These are phyloP conservation scores for Dryococelus australis DNA, from an alignment of 2,888 invertebrate species.

Conservation along the genomic window DNA sequence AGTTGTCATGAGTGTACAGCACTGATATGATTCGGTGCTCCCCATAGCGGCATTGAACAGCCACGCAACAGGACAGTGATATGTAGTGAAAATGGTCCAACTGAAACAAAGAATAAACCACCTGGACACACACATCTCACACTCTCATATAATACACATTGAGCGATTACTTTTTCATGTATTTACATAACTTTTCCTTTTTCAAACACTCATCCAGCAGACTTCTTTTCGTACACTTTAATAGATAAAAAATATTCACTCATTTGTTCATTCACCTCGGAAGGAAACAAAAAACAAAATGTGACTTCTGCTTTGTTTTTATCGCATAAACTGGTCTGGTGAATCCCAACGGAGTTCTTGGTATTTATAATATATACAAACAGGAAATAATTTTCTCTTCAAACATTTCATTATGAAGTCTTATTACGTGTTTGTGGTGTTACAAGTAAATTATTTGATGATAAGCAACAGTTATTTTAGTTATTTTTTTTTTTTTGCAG, in stretches of 20 bases:
- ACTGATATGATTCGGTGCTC: neutral
- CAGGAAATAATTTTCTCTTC: neutral
- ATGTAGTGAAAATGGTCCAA: neutral
- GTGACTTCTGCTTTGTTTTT: neutral
- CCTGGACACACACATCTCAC: neutral
- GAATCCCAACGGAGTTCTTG: neutral
- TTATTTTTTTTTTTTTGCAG: neutral
- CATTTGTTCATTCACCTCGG: slow-evolving; percentile 16
- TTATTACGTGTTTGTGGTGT: slow-evolving; percentile 16
- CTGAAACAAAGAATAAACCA: neutral
- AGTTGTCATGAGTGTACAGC: neutral
- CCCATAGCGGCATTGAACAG: neutral
- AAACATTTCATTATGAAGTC: slow-evolving; percentile 6
- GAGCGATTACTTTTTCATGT: slow-evolving; percentile 1
- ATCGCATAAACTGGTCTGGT: neutral
- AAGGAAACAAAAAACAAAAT: neutral
- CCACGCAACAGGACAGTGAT: neutral
- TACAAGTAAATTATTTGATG: slow-evolving; percentile 1
- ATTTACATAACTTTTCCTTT: neutral
- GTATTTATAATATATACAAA: slow-evolving; percentile 4
- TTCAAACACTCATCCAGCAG: neutral
- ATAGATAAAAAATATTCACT: slow-evolving; percentile 16
- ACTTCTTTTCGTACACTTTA: neutral
- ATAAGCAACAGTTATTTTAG: neutral
- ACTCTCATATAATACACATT: slow-evolving; percentile 3